phyloP scores from a whole-genome alignment of 2,888 invertebrate species.

The Athrips mouffetella region DNA sequence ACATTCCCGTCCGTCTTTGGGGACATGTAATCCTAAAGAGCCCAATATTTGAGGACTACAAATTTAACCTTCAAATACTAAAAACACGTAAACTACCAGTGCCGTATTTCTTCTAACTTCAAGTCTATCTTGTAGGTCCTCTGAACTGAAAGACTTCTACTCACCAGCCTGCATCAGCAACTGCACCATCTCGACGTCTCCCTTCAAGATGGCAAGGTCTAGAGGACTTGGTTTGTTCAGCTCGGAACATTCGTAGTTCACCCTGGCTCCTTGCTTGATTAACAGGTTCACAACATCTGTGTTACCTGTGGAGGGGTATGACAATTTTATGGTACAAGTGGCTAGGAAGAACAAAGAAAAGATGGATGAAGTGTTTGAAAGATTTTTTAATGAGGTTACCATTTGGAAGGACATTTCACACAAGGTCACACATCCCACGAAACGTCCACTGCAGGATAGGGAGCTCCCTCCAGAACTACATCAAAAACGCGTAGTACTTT shows the following conservation, averaged over 20 bases:
- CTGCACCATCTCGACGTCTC: constrained; percentile 84
- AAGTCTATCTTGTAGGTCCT: background rate
- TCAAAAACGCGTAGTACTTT: no score
- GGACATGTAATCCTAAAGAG: no score
- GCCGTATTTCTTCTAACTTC: background rate
- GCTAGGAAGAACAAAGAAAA: background rate
- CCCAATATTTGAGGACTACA: no score
- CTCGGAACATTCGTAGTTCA: constrained; percentile 81
- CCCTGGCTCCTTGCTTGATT: constrained; percentile 88
- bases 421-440: no score
- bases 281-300: constrained; percentile 86
- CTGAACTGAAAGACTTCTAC: constrained; percentile 3
- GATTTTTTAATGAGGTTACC: no score
- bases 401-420: no score
- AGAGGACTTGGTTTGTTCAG: constrained; percentile 87
- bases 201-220: constrained; percentile 90
- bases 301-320: constrained; percentile 62
- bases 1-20: no score
- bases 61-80: background rate
- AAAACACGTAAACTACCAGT: background rate
- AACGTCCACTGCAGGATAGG: no score
- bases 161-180: constrained; percentile 84
- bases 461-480: no score
- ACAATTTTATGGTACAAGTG: background rate
- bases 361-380: background rate